phyloP scores from a whole-genome alignment of 2,888 invertebrate species.

The Sarcophaga subvicina region DNA sequence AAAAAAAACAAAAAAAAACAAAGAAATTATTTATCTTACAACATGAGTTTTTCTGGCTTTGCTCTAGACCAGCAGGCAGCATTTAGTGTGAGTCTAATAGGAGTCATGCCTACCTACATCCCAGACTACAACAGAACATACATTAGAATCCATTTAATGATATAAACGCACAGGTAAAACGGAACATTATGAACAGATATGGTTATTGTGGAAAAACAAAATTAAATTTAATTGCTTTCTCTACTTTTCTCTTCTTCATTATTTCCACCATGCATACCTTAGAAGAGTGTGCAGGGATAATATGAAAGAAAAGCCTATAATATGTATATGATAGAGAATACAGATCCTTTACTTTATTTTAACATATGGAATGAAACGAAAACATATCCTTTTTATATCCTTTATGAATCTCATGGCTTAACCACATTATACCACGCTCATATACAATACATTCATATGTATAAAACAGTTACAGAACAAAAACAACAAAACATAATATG shows the following conservation, averaged over 20 bases:
- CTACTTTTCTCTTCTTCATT: background rate
- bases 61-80: background rate
- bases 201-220: conserved; percentile 8
- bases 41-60: conserved; percentile 7
- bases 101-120: background rate
- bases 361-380: conserved; percentile 1
- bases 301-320: background rate
- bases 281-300: background rate
- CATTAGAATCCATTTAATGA: conserved; percentile 53
- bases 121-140: conserved; percentile 7
- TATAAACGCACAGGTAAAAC: conserved; percentile 49
- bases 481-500: background rate
- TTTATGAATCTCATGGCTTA: background rate
- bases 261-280: background rate
- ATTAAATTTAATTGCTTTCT: conserved; percentile 53
- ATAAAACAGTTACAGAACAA: no score
- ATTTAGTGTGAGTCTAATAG: background rate
- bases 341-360: no score
- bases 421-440: background rate
- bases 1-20: background rate
- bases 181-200: background rate
- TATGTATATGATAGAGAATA: background rate
- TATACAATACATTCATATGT: background rate
- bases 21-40: background rate
- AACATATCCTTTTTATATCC: background rate